Conservation (phyloP, 2,888 invertebrate genomes). For the Erynnis tages region DNA sequence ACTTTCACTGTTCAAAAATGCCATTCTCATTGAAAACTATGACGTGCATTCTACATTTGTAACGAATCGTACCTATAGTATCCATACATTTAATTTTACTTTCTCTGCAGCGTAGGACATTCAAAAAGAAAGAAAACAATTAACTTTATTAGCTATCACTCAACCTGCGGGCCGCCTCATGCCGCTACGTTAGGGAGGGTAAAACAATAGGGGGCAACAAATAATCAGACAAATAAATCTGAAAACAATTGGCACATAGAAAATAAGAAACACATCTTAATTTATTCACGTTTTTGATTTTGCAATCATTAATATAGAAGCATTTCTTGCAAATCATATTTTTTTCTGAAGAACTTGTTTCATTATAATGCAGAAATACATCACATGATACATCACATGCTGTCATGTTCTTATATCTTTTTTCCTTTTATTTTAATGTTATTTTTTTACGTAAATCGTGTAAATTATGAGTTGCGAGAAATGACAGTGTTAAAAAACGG, state of each 20-base stretch:
- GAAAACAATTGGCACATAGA: slow-evolving; percentile 33
- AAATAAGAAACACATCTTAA: slow-evolving; percentile 26
- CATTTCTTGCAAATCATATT: too few species aligned
- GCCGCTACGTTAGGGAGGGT: slow-evolving; percentile 43
- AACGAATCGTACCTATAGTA: slow-evolving; percentile 31
- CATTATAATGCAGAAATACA: too few species aligned
- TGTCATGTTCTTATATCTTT: too few species aligned
- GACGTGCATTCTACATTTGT: slow-evolving; percentile 36
- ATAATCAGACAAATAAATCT: slow-evolving; percentile 35
- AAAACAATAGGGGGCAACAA: slow-evolving; percentile 24
- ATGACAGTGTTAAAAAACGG: neutral
- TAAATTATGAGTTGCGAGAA: too few species aligned
- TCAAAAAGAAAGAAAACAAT: slow-evolving; percentile 38
- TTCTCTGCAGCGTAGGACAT: slow-evolving; percentile 70
- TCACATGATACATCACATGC: too few species aligned
- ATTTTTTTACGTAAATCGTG: too few species aligned
- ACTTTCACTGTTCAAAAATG: slow-evolving; percentile 40
- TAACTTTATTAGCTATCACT: slow-evolving; percentile 43
- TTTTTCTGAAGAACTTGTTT: too few species aligned
- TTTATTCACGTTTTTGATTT: too few species aligned
- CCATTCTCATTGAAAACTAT: slow-evolving; percentile 45
- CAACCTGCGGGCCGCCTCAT: slow-evolving; percentile 47
- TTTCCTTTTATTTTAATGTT: too few species aligned
- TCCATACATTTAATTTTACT: slow-evolving; percentile 76
- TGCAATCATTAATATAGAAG: too few species aligned